Evolutionary conservation across 2,113 vertebrate species (phyloP).

Genomic region (Crypturellus undulatus): DNA sequence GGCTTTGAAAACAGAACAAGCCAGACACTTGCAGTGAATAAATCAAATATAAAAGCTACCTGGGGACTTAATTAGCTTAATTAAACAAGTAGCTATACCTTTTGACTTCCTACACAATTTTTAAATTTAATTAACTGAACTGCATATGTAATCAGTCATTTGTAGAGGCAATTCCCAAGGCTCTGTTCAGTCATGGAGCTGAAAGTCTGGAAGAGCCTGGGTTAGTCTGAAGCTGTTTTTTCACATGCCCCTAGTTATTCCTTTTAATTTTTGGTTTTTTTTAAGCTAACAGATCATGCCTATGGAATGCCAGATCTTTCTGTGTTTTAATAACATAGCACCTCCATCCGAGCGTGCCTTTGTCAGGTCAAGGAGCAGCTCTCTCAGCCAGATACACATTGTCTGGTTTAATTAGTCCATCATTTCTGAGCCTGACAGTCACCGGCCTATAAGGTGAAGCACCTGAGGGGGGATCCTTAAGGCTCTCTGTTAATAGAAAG

Average conservation of each 20-base stretch:
- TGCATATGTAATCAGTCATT: conserved; percentile 54
- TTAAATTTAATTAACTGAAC: conserved; percentile 68
- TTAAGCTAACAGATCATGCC: conserved; percentile 12
- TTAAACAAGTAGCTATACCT: conserved; percentile 65
- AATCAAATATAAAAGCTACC: conserved; percentile 66
- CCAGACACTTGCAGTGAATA: conserved; percentile 44
- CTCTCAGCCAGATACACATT: background rate
- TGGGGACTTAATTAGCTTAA: conserved; percentile 68
- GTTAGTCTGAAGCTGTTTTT: conserved; percentile 12
- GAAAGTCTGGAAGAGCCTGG: background rate
- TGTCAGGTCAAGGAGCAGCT: conserved; percentile 41
- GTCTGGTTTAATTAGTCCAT: background rate
- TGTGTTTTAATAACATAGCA: conserved; percentile 9
- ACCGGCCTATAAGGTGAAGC: background rate
- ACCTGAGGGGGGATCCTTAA: background rate
- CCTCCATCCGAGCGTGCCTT: background rate
- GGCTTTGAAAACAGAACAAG: conserved; percentile 56
- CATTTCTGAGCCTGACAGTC: background rate
- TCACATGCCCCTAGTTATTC: conserved; percentile 51
- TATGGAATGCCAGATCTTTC: conserved; percentile 23
- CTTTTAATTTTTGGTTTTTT: conserved; percentile 18
- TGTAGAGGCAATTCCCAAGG: conserved; percentile 57
- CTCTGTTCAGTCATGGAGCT: background rate
- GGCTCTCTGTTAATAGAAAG: background rate
- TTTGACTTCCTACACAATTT: conserved; percentile 65